These are phyloP conservation scores for Oncopodura yosiiana DNA, from an alignment of 1,140 invertebrate species.

Conservation along the genomic window DNA sequence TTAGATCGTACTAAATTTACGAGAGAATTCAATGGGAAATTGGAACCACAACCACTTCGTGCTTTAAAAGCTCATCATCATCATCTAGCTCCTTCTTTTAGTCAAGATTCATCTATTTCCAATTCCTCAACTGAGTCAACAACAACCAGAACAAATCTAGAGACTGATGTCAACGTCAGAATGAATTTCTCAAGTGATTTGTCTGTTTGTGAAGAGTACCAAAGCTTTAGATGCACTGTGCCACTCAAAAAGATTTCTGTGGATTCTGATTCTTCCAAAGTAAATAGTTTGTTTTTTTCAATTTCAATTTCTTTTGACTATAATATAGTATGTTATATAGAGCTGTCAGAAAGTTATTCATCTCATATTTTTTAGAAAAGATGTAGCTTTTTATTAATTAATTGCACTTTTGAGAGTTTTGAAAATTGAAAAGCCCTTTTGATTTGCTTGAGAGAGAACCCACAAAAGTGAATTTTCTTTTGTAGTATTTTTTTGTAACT, in stretches of 20 bases:
- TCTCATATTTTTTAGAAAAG: neutral
- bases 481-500: too few species aligned
- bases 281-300: slow-evolving; percentile 38
- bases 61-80: too few species aligned
- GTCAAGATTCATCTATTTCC: too few species aligned
- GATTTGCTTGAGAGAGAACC: neutral
- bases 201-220: slow-evolving; percentile 67
- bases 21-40: too few species aligned
- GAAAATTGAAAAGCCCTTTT: neutral
- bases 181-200: slow-evolving; percentile 61
- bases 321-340: slow-evolving; percentile 6
- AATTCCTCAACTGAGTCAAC: too few species aligned
- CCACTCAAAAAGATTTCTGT: slow-evolving; percentile 70
- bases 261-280: slow-evolving; percentile 64
- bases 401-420: neutral
- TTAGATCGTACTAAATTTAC: too few species aligned
- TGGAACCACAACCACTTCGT: too few species aligned
- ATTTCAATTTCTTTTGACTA: neutral
- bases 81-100: too few species aligned
- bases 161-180: too few species aligned
- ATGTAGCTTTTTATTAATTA: neutral
- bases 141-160: too few species aligned
- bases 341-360: neutral
- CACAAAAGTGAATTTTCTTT: neutral
- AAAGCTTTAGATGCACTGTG: slow-evolving; percentile 73